Evolutionary conservation across 1,140 invertebrate genomes (phyloP).

Genomic region (Neodiprion pinetum): DNA sequence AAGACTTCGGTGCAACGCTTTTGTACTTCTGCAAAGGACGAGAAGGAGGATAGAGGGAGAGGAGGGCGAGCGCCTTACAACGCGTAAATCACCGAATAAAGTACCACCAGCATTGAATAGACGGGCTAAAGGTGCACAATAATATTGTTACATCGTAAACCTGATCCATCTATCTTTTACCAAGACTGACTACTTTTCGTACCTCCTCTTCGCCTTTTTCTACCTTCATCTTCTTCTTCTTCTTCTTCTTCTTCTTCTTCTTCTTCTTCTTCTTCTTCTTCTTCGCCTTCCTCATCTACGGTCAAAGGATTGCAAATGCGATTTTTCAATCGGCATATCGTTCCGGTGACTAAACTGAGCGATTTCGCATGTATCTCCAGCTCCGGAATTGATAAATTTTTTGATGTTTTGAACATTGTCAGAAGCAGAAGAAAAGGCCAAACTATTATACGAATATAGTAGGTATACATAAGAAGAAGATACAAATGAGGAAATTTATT

Average conservation of each 20-base stretch:
- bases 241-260: background rate
- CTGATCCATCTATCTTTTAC: conserved; percentile 3
- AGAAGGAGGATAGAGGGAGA: background rate
- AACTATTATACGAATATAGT: no score
- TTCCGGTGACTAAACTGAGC: background rate
- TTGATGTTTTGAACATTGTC: no score
- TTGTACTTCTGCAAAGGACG: conserved; percentile 6
- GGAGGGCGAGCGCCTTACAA: background rate
- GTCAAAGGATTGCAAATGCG: no score
- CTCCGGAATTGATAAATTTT: no score
- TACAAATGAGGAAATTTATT: conserved; percentile 33
- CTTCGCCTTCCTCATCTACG: background rate
- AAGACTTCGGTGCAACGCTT: background rate
- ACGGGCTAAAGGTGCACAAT: background rate
- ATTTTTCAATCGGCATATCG: no score
- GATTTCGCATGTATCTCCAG: background rate
- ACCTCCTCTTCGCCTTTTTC: no score
- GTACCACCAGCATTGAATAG: background rate
- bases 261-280: background rate
- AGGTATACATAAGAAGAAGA: background rate
- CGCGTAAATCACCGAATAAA: conserved; percentile 7
- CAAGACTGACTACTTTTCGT: background rate
- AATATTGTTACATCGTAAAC: conserved; percentile 4
- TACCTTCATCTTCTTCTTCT: background rate
- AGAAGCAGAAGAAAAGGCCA: no score